These are phyloP conservation scores for Conopomorpha cramerella DNA, from an alignment of 1,140 invertebrate genomes.

Conservation along the genomic window DNA sequence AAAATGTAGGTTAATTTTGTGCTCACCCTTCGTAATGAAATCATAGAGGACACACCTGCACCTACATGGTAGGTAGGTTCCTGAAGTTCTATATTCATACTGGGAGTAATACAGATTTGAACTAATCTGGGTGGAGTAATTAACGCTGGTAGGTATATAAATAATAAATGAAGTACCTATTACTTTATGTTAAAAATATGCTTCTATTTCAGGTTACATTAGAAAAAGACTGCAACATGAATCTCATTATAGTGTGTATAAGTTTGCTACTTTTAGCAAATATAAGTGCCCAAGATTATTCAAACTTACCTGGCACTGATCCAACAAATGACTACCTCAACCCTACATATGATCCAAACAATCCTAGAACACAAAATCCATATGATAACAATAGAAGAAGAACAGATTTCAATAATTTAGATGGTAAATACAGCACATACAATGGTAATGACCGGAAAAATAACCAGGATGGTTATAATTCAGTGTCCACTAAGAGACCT, in stretches of 20 bases:
- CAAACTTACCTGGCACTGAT: conserved; percentile 32
- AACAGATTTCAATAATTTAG: conserved; percentile 33
- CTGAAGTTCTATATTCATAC: too few relatives aligned
- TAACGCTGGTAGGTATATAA: too few relatives aligned
- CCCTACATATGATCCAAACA: conserved; percentile 11
- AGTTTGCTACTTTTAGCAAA: conserved; percentile 17
- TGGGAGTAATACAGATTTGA: too few relatives aligned
- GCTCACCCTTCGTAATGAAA: not conserved
- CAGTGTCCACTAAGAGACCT: conserved; percentile 28
- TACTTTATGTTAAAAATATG: not conserved
- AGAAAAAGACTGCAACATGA: conserved; percentile 44
- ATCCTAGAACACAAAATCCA: conserved; percentile 35
- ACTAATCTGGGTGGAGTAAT: too few relatives aligned
- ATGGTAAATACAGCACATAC: conserved; percentile 5
- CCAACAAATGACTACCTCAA: conserved; percentile 38
- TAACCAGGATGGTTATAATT: conserved; percentile 23
- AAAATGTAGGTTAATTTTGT: conserved; percentile 28
- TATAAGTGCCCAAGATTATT: conserved; percentile 32
- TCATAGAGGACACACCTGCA: too few relatives aligned
- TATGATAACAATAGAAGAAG: conserved; percentile 31
- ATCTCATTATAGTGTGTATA: conserved; percentile 25
- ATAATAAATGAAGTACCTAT: too few relatives aligned
- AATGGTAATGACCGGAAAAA: conserved; percentile 13
- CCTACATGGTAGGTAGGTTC: too few relatives aligned
- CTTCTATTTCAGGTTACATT: not conserved